phyloP scores from a whole-genome alignment of 2,113 vertebrate species.

The Puffinus mauretanicus region DNA sequence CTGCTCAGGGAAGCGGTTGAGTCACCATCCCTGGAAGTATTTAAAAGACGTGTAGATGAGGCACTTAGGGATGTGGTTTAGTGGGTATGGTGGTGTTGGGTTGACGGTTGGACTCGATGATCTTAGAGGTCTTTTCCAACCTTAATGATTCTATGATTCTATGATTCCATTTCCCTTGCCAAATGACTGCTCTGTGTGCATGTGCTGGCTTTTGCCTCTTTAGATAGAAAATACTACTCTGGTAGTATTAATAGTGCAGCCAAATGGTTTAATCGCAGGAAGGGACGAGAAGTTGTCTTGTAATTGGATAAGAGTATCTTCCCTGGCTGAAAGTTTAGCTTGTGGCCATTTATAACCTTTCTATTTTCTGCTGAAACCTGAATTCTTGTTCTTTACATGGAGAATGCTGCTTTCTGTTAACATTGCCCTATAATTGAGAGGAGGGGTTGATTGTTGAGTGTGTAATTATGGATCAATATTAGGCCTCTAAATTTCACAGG shows the following conservation, averaged over 20 bases:
- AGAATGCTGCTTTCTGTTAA: not conserved
- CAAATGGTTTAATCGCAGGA: not conserved
- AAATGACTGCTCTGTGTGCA: not conserved
- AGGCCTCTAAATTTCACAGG: not conserved
- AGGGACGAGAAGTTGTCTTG: not conserved
- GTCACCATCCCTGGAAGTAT: too few species aligned
- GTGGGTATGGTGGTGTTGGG: too few species aligned
- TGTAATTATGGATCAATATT: not conserved
- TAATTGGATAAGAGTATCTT: not conserved
- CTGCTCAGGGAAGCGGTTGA: too few species aligned
- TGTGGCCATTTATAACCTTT: constrained; percentile 18
- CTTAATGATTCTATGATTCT: too few species aligned
- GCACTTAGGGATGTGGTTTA: too few species aligned
- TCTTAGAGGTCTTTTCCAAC: too few species aligned
- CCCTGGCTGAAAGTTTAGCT: not conserved
- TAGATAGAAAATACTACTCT: not conserved
- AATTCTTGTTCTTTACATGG: not conserved
- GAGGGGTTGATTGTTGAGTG: not conserved
- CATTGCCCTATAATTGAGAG: not conserved
- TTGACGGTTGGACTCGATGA: too few species aligned
- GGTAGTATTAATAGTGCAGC: not conserved
- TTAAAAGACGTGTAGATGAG: too few species aligned
- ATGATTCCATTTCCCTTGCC: not conserved
- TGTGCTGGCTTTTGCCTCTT: not conserved
- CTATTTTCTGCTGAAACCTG: constrained; percentile 36